These are phyloP conservation scores for Agonopterix heracliana DNA, from an alignment of 2,888 invertebrate species.

Conservation along the genomic window DNA sequence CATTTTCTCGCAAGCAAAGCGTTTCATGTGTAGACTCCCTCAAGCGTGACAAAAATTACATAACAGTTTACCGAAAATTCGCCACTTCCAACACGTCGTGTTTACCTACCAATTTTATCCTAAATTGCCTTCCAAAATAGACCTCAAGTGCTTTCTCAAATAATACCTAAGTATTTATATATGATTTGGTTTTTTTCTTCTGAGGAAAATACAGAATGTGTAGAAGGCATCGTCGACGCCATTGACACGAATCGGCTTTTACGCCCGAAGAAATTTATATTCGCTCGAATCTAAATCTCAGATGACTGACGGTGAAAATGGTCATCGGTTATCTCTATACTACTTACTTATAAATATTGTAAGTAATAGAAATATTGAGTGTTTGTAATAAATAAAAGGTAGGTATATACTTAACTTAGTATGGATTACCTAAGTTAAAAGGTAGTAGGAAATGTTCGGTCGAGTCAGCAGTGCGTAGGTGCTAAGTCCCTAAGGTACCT, in stretches of 20 bases:
- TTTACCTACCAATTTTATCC: slow-evolving; percentile 38
- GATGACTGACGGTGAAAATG: slow-evolving; percentile 30
- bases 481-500: too few relatives aligned
- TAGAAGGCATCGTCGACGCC: slow-evolving; percentile 23
- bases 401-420: too few relatives aligned
- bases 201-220: slow-evolving; percentile 43
- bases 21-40: slow-evolving; percentile 2
- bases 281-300: slow-evolving; percentile 29
- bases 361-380: too few relatives aligned
- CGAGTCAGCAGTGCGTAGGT: too few relatives aligned
- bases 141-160: slow-evolving; percentile 31
- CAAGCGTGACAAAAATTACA: slow-evolving; percentile 25
- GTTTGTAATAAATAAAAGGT: too few relatives aligned
- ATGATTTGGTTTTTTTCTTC: slow-evolving; percentile 47
- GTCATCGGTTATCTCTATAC: slow-evolving; percentile 2
- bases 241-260: slow-evolving; percentile 59
- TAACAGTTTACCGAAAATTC: slow-evolving; percentile 29
- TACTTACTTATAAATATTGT: not conserved
- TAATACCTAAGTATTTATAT: slow-evolving; percentile 18
- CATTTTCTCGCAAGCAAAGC: too few relatives aligned
- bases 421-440: too few relatives aligned
- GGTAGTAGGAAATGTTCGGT: too few relatives aligned
- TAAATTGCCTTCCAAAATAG: slow-evolving; percentile 39
- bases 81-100: slow-evolving; percentile 24
- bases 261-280: slow-evolving; percentile 45